Percentiles rank a stretch among this genome's conserved stretches.
Evolutionary conservation across 2,113 vertebrate genomes (phyloP).

Genomic region (Xyliphius kryptos): DNA sequence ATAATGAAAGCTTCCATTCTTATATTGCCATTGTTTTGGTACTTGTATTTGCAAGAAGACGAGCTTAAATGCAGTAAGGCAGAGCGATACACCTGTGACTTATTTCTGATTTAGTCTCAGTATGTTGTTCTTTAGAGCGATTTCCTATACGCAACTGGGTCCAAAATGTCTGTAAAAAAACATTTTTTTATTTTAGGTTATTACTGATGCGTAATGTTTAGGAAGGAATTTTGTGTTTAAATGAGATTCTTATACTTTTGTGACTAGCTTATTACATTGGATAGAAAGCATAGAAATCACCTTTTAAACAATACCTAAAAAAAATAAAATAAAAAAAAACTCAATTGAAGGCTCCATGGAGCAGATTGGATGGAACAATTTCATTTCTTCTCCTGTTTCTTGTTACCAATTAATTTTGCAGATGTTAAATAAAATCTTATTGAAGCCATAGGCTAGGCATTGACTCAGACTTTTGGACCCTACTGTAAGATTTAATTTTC

Average conservation of each 20-base stretch:
- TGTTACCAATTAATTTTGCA: conserved; percentile 6
- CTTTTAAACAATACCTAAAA: too few species aligned
- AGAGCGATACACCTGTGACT: conserved; percentile 46
- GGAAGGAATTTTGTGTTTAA: too few species aligned
- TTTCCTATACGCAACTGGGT: background rate
- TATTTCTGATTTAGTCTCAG: background rate
- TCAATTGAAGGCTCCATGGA: too few species aligned
- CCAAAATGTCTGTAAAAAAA: background rate
- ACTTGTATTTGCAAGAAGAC: conserved; percentile 55
- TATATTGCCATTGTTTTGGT: conserved; percentile 37
- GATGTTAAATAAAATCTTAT: conserved; percentile 1
- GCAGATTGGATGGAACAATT: background rate
- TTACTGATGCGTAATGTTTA: background rate
- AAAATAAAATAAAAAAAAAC: too few species aligned
- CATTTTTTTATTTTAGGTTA: background rate
- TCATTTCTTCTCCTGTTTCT: background rate
- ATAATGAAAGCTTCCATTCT: conserved; percentile 36
- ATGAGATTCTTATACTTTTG: too few species aligned
- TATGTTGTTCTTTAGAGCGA: background rate
- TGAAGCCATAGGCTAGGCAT: background rate
- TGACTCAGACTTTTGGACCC: conserved; percentile 21
- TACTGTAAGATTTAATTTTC: conserved; percentile 7
- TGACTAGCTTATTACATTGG: too few species aligned
- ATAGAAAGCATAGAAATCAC: too few species aligned
- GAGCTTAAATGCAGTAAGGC: conserved; percentile 71